Base-by-base conservation (phyloP, 2,888 invertebrate species). In the Drosophila falleni region DNA sequence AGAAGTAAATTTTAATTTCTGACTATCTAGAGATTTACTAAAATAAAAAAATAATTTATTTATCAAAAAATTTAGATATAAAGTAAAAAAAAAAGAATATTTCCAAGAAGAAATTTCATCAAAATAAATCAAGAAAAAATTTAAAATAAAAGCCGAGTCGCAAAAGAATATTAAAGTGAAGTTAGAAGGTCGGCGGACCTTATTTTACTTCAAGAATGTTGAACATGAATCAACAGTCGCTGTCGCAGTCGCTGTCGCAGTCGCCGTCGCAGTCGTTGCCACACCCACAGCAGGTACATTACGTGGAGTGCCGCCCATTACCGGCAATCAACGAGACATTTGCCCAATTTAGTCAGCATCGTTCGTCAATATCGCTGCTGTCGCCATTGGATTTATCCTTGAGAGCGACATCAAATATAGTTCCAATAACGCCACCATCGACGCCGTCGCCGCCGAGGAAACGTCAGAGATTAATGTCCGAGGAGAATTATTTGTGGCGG, bases 381-480 rank as follows among this genome's bases (percentile, higher is more conserved):
- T 92, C 92, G 11, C 93, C 93, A 23, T 74, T 93, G 68, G 93
- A 93, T 80, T 87, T 93, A 47, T 93, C 93, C 35, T 69, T 93
- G 59, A 88, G 93, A 37, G 70, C 83, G 2, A 87, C 92, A 16
- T 74, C 91, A 29, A 90, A 88, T 64, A 79, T 89, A 54, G 90
- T 91, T 62, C 93, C 93, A 78, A 93, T 93, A 69, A 93, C 93
- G 47, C 93, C 93, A 42, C 93, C 93, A 35, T 91, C 93, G 54
- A 93, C 93, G 44, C 93, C 93, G 31, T 93, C 93, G 53, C 93
- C 93, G 5, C 93, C 93, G 13, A 78, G 92, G 49, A 92, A 93
- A 70, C 90, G 92, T 23, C 78, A 85, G 69, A 88, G 90, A 90
- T 90, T 92, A 84, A 88, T 90, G 84, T 85, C 83, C 76, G 86